These are phyloP conservation scores for Zeugodacus cucurbitae DNA, from an alignment of 1,140 invertebrate species.

Conservation along the genomic window DNA sequence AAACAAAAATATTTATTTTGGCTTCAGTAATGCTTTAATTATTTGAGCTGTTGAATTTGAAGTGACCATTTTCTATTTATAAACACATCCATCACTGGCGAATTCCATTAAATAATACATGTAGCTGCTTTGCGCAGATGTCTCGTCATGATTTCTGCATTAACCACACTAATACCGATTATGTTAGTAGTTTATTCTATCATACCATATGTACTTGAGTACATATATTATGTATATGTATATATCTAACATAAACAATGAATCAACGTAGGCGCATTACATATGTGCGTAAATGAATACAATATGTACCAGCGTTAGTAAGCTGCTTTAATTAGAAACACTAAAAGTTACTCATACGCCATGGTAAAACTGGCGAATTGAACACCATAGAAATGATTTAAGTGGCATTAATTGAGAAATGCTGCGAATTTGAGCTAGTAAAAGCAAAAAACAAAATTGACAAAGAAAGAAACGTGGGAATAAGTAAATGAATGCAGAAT, in stretches of 20 bases:
- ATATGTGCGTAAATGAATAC: background rate
- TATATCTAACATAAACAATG: too few species aligned
- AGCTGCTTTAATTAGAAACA: background rate
- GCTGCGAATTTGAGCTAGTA: background rate
- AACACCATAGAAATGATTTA: background rate
- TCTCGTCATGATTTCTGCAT: background rate
- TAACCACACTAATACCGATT: background rate
- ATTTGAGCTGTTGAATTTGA: too few species aligned
- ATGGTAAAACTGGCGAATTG: background rate
- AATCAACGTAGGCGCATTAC: too few species aligned
- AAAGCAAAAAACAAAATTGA: background rate
- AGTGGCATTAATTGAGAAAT: background rate
- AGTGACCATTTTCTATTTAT: background rate
- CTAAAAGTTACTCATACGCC: background rate
- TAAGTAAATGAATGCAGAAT: background rate
- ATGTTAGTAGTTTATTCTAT: too few species aligned
- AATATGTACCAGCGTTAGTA: background rate
- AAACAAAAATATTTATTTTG: too few species aligned
- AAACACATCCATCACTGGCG: background rate
- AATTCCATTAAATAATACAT: background rate
- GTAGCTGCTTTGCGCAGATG: background rate
- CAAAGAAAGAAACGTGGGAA: background rate
- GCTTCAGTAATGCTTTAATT: too few species aligned
- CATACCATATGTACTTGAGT: background rate
- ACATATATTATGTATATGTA: background rate